These are phyloP conservation scores for Halcyon malimbica DNA, from an alignment of 2,113 vertebrate species.

Conservation along the genomic window DNA sequence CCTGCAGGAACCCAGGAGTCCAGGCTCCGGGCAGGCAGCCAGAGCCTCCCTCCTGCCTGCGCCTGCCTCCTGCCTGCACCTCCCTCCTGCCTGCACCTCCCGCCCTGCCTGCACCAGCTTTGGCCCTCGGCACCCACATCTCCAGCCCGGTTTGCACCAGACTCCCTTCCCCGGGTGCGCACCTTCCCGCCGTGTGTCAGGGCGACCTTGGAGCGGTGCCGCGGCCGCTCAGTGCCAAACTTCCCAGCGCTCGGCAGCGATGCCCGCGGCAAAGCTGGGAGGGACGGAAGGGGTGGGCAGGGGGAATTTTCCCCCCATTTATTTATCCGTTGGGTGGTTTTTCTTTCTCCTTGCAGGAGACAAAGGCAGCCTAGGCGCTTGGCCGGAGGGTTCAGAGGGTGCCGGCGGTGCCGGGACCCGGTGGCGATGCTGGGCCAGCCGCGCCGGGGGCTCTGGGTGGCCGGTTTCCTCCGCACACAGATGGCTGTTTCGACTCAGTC, in stretches of 20 bases:
- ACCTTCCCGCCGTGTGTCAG: conserved; percentile 54
- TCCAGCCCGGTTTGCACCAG: neutral
- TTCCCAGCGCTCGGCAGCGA: neutral
- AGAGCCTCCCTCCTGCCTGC: conserved; percentile 25
- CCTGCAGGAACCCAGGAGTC: conserved; percentile 57
- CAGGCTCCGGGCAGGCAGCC: conserved; percentile 31
- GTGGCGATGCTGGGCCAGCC: neutral
- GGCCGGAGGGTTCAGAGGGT: neutral
- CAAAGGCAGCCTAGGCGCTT: neutral
- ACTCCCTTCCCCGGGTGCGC: neutral
- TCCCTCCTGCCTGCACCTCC: neutral
- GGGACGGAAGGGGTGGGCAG: neutral
- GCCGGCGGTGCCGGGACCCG: neutral
- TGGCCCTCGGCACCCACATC: neutral
- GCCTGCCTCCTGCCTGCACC: neutral
- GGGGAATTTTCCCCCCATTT: neutral
- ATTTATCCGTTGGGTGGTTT: neutral
- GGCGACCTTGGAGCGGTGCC: conserved; percentile 52
- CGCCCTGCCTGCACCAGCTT: neutral
- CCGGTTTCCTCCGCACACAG: conserved; percentile 60
- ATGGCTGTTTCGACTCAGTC: conserved; percentile 72
- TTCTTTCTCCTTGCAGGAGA: neutral
- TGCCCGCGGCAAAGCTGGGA: neutral
- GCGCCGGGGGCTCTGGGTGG: conserved; percentile 45
- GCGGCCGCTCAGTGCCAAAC: neutral